These are phyloP conservation scores for Perodicticus potto DNA, from an alignment of 2,797 vertebrate genomes.

Conservation along the genomic window DNA sequence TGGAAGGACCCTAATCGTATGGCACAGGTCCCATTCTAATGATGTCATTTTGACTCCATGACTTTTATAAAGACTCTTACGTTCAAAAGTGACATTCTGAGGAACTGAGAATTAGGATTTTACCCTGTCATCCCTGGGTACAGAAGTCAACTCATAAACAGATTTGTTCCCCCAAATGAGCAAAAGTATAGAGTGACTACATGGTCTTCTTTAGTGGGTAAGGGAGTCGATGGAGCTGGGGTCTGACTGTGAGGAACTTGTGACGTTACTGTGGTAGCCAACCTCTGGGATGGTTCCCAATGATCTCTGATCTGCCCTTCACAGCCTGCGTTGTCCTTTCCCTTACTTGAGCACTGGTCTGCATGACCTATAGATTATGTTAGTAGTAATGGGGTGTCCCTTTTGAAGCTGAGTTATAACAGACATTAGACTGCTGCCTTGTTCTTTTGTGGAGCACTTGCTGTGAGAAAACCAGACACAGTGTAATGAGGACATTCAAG, in stretches of 20 bases:
- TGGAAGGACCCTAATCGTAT: neutral
- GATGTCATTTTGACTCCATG: neutral
- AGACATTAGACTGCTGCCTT: neutral
- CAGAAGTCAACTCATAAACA: neutral
- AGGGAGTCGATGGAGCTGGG: neutral
- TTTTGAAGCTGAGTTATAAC: neutral
- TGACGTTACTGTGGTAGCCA: neutral
- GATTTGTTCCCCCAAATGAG: neutral
- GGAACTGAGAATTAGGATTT: neutral
- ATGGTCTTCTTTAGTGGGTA: neutral
- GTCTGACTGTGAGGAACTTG: neutral
- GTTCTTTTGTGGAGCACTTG: neutral
- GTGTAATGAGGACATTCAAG: neutral
- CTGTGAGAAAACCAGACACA: neutral
- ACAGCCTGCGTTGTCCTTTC: neutral
- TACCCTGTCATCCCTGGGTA: neutral
- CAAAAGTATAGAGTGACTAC: neutral
- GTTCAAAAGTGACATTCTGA: neutral
- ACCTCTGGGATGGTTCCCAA: neutral
- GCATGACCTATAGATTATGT: neutral
- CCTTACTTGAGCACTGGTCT: neutral
- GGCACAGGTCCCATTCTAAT: neutral
- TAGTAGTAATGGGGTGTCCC: fast-evolving
- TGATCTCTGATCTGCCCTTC: neutral
- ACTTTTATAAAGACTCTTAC: neutral